Evolutionary conservation across 2,888 invertebrate species (phyloP).

Genomic region (Sceliomorpha sp.): DNA sequence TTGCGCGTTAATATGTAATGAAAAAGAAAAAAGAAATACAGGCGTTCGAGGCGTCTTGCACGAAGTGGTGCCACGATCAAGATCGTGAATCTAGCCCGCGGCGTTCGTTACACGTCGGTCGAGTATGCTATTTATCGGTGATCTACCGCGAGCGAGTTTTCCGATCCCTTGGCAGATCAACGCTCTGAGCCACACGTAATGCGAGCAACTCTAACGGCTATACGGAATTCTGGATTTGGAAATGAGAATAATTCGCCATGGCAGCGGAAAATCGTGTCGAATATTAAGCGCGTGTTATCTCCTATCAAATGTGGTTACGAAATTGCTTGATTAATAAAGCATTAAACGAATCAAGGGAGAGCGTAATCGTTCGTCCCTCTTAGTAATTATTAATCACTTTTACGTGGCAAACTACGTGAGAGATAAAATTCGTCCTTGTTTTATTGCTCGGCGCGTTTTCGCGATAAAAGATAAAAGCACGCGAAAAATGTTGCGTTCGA

Average conservation of each 20-base stretch:
- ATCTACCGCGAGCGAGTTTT: constrained; percentile 69
- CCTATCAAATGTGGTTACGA: too few species aligned
- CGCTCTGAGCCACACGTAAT: constrained; percentile 50
- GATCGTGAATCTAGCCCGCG: constrained; percentile 66
- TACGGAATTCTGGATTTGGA: constrained; percentile 23
- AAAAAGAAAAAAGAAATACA: constrained; percentile 59
- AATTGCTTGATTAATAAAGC: too few species aligned
- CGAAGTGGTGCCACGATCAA: constrained; percentile 68
- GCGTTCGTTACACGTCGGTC: constrained; percentile 64
- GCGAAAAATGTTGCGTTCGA: constrained; percentile 17
- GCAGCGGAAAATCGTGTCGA: not conserved
- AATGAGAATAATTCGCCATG: constrained; percentile 2
- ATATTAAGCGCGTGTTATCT: too few species aligned
- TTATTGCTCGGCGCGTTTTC: not conserved
- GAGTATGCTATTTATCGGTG: constrained; percentile 71
- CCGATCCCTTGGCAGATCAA: constrained; percentile 63
- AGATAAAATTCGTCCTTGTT: too few species aligned
- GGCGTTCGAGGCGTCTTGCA: constrained; percentile 62
- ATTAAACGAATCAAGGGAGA: too few species aligned
- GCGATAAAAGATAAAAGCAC: not conserved
- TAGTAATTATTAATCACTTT: too few species aligned
- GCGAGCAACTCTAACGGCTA: constrained; percentile 26
- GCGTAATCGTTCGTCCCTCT: too few species aligned
- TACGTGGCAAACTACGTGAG: too few species aligned
- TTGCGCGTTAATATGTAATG: constrained; percentile 62